These are phyloP conservation scores for Pangasius macronema DNA, from an alignment of 2,797 vertebrate genomes.

Conservation along the genomic window DNA sequence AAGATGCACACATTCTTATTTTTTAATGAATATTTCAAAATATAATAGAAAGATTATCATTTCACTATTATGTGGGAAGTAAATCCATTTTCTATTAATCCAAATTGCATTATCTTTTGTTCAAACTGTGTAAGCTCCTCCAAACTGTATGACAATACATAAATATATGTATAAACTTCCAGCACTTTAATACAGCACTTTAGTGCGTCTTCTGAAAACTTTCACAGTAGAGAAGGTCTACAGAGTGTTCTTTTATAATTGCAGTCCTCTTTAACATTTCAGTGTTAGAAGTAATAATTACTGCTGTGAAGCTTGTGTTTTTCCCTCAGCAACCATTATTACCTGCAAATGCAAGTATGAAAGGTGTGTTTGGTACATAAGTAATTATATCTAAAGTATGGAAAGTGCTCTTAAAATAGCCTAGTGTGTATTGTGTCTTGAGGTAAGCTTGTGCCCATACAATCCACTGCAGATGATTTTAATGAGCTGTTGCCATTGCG, in stretches of 20 bases:
- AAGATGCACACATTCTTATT: neutral
- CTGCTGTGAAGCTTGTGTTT: conserved; percentile 50
- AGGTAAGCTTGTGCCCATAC: conserved; percentile 22
- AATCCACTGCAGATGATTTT: conserved; percentile 34
- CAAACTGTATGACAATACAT: neutral
- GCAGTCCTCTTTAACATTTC: conserved; percentile 38
- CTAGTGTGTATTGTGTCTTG: conserved; percentile 26
- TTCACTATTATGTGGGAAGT: neutral
- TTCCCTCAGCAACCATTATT: conserved; percentile 44
- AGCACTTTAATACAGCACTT: conserved; percentile 15
- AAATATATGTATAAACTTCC: neutral
- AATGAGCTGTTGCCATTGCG: conserved; percentile 47
- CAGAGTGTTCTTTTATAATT: conserved; percentile 49
- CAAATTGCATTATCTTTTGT: neutral
- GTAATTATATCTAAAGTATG: conserved; percentile 49
- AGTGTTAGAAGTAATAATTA: conserved; percentile 51
- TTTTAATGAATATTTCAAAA: conserved; percentile 8
- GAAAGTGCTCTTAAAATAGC: conserved; percentile 41
- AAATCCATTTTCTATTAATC: neutral
- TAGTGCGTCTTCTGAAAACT: conserved; percentile 5
- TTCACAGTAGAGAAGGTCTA: conserved; percentile 9
- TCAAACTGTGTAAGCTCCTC: neutral
- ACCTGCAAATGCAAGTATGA: conserved; percentile 48
- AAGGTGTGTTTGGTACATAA: conserved; percentile 12
- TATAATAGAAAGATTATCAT: neutral